phyloP scores from a whole-genome alignment of 2,888 invertebrate species.

The Argyra leucocephala region DNA sequence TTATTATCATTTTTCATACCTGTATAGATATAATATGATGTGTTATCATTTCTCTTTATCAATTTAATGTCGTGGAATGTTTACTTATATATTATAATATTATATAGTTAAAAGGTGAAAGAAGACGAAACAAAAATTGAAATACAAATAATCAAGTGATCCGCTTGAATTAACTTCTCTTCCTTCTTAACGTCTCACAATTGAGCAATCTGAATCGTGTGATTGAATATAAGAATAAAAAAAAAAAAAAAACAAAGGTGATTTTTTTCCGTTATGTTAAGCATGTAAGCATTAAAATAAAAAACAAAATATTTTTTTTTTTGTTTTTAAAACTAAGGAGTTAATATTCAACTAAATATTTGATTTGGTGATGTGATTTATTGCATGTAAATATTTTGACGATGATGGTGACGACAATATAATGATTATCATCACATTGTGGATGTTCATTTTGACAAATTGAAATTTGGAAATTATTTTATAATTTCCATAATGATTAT shows the following conservation, averaged over 20 bases:
- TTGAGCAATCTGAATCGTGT: not conserved
- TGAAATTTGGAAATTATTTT: not conserved
- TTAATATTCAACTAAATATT: not conserved
- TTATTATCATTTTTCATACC: no score
- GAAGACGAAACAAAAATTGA: not conserved
- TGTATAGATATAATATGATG: no score
- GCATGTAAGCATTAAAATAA: no score
- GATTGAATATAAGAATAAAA: not conserved
- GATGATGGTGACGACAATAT: not conserved
- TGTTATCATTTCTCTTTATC: not conserved
- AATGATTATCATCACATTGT: not conserved
- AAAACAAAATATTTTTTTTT: no score
- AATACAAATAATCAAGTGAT: not conserved
- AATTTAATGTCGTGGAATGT: not conserved
- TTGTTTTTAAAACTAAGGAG: not conserved
- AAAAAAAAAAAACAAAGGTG: not conserved
- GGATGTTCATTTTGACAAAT: not conserved
- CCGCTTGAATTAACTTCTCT: not conserved
- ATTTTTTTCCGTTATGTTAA: not conserved
- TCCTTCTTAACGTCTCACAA: not conserved
- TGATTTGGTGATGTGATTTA: not conserved
- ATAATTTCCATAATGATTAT: no score
- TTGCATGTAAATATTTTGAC: not conserved
- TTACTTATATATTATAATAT: not conserved
- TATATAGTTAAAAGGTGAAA: not conserved